phyloP scores from a whole-genome alignment of 1,140 invertebrate genomes.

The Lordiphosa clarofinis region DNA sequence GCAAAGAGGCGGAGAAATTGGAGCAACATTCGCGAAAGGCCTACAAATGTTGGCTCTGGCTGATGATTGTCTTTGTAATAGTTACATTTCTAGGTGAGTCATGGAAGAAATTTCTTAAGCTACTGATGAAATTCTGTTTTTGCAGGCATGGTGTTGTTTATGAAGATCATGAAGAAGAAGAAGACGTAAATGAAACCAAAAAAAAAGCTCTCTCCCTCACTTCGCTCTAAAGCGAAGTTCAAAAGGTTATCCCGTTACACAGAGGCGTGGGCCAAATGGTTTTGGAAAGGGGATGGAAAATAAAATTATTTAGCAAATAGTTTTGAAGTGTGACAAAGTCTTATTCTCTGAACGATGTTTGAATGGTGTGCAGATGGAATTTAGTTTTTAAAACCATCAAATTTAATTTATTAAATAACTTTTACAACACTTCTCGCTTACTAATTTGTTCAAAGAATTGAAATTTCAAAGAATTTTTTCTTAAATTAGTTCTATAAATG shows the following conservation, averaged over 20 bases:
- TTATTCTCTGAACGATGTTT: too few relatives aligned
- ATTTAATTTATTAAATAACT: too few relatives aligned
- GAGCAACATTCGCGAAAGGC: conserved; percentile 91
- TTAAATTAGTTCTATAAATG: too few relatives aligned
- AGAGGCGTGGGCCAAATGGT: too few relatives aligned
- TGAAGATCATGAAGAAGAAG: conserved; percentile 87
- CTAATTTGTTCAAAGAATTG: too few relatives aligned
- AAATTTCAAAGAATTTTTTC: too few relatives aligned
- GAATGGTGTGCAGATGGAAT: too few relatives aligned
- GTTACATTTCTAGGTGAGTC: conserved; percentile 92
- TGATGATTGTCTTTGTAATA: conserved; percentile 91
- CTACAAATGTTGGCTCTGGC: conserved; percentile 96
- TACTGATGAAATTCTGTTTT: conserved; percentile 40
- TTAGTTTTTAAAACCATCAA: too few relatives aligned
- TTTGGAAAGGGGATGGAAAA: too few relatives aligned
- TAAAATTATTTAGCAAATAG: too few relatives aligned
- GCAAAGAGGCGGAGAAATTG: conserved; percentile 89
- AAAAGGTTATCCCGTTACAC: conserved; percentile 51
- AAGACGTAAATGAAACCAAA: conserved; percentile 38
- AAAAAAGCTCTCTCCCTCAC: conserved; percentile 4
- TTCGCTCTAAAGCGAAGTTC: conserved; percentile 24
- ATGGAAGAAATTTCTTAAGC: conserved; percentile 2
- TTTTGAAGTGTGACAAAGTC: too few relatives aligned
- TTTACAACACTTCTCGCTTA: too few relatives aligned
- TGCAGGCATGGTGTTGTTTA: conserved; percentile 90